Conservation (phyloP, 1,140 invertebrate genomes). For the Tetranychus cinnabarinus region DNA sequence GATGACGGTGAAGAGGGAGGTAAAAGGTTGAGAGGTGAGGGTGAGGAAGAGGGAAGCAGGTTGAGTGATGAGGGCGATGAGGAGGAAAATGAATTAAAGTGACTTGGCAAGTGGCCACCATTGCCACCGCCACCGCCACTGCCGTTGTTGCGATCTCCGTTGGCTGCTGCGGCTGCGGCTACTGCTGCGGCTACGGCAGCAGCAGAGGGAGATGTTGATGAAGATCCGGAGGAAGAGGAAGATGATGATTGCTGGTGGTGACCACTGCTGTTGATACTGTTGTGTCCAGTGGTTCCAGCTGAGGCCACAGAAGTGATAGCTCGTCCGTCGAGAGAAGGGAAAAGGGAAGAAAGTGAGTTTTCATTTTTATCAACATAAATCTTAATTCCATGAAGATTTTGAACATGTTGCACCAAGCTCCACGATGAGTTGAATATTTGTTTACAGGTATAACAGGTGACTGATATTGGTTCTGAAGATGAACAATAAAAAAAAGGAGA, state of each 20-base stretch:
- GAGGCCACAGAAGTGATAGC: not conserved
- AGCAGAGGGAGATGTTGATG: not conserved
- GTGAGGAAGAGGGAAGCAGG: not conserved
- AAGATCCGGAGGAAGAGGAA: not conserved
- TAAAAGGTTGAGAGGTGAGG: not conserved
- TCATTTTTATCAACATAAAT: slow-evolving; percentile 30
- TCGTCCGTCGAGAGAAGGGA: not conserved
- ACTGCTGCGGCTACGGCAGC: not conserved
- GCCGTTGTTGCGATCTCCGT: too few species aligned
- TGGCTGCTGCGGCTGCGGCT: not conserved
- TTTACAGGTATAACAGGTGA: slow-evolving; percentile 82
- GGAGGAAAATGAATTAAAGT: not conserved
- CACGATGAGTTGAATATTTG: slow-evolving; percentile 68
- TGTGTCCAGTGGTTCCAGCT: not conserved
- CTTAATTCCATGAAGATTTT: slow-evolving; percentile 73
- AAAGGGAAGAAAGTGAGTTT: not conserved
- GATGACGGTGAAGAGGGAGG: too few species aligned
- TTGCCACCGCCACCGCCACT: too few species aligned
- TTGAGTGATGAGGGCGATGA: not conserved
- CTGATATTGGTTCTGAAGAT: slow-evolving; percentile 68
- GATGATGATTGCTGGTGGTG: not conserved
- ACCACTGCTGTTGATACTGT: not conserved
- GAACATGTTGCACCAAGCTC: slow-evolving; percentile 77
- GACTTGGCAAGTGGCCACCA: not conserved
- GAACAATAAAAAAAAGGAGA: not conserved